phyloP scores from a whole-genome alignment of 30 jellyfish, hydroid and myxozoan genomes.

The Turritopsis dohrnii region DNA sequence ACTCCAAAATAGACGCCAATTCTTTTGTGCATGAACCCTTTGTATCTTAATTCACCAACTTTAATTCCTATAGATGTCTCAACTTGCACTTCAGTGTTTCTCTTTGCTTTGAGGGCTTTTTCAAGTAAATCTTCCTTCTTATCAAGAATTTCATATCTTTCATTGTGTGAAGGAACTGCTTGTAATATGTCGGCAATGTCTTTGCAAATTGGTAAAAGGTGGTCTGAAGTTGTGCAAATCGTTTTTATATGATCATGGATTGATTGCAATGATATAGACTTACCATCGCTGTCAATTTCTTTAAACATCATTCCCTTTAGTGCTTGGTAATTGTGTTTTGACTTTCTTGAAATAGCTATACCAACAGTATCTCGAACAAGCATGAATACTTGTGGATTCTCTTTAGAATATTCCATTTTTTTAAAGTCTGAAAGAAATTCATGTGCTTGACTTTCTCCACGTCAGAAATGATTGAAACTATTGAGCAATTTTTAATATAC shows the following conservation, averaged over 20 bases:
- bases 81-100: slow-evolving; percentile 16
- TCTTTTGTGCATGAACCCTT: slow-evolving; percentile 2
- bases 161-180: slow-evolving; percentile 29
- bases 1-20: slow-evolving; percentile 47
- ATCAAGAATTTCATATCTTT: slow-evolving; percentile 32
- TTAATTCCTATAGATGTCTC: background rate
- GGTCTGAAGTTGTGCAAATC: background rate
- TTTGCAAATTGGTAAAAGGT: background rate
- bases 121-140: slow-evolving; percentile 8
- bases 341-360: background rate
- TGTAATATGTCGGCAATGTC: background rate
- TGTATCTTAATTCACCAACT: slow-evolving; percentile 20
- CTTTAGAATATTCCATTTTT: too few relatives aligned
- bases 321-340: background rate
- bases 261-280: background rate
- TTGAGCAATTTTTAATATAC: too few relatives aligned
- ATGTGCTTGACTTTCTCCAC: too few relatives aligned
- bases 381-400: background rate
- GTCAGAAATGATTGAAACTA: too few relatives aligned
- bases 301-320: background rate
- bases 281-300: background rate
- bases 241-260: background rate
- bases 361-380: background rate
- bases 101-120: slow-evolving; percentile 31
- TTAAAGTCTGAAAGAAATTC: too few relatives aligned